phyloP scores from a whole-genome alignment of 2,888 invertebrate genomes.

The Epistrophella euchroma region DNA sequence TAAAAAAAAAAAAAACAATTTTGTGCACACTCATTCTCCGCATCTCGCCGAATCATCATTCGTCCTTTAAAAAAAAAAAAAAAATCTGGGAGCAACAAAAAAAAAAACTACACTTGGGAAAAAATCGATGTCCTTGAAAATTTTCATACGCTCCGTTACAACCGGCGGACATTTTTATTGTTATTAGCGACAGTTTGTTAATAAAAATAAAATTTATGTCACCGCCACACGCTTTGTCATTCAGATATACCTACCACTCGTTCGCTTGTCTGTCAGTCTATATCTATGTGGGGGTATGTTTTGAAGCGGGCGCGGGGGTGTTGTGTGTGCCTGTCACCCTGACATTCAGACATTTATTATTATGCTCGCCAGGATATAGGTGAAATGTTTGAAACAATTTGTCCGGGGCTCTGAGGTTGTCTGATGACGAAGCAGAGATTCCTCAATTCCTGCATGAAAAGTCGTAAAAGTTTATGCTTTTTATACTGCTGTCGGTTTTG shows the following conservation, averaged over 20 bases:
- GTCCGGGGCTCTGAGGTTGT: constrained; percentile 60
- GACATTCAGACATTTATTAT: constrained; percentile 76
- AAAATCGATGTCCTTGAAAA: constrained; percentile 78
- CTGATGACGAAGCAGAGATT: constrained; percentile 70
- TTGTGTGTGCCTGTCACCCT: constrained; percentile 66
- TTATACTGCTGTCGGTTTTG: constrained; percentile 64
- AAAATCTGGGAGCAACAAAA: constrained; percentile 14
- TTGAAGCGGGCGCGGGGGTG: constrained; percentile 38
- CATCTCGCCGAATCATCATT: constrained; percentile 46
- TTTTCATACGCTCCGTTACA: constrained; percentile 74
- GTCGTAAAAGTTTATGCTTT: constrained; percentile 84
- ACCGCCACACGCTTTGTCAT: constrained; percentile 72
- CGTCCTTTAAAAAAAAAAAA: constrained; percentile 33
- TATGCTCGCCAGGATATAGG: constrained; percentile 75
- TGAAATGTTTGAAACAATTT: constrained; percentile 75
- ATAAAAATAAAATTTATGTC: constrained; percentile 79
- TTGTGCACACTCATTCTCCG: constrained; percentile 58
- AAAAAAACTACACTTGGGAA: constrained; percentile 17
- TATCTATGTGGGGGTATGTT: constrained; percentile 10
- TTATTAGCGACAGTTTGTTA: constrained; percentile 79
- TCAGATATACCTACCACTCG: constrained; percentile 45
- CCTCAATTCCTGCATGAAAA: constrained; percentile 78
- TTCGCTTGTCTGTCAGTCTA: constrained; percentile 38
- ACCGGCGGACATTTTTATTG: constrained; percentile 78
- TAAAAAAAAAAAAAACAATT: neutral